These are phyloP conservation scores for roundworm (Caenorhabditis elegans) DNA, from an alignment of 1,140 invertebrate genomes.

Conservation along the genomic window DNA sequence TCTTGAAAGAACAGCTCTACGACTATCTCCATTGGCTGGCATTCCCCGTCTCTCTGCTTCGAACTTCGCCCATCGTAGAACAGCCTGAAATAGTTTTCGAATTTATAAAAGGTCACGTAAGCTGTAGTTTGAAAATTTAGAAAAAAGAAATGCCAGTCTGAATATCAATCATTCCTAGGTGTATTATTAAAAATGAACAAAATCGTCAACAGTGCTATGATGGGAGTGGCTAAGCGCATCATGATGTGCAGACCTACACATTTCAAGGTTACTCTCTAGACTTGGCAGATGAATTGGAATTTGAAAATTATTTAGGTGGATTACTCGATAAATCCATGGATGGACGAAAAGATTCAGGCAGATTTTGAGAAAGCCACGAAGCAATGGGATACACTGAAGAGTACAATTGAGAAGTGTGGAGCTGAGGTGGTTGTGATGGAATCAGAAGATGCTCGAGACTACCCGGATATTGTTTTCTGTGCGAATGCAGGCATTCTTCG, in stretches of 20 bases:
- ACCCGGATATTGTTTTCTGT: slow-evolving; percentile 63
- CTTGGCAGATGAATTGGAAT: neutral
- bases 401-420: neutral
- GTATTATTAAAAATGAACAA: slow-evolving; percentile 6
- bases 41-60: slow-evolving; percentile 76
- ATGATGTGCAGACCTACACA: slow-evolving; percentile 36
- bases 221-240: neutral
- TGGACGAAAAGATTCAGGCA: slow-evolving; percentile 55
- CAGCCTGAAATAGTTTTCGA: slow-evolving; percentile 45
- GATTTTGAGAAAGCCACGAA: slow-evolving; percentile 49
- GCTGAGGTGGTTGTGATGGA: slow-evolving; percentile 46
- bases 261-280: neutral
- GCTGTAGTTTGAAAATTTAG: no score
- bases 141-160: no score
- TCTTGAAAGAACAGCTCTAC: slow-evolving; percentile 74
- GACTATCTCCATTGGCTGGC: slow-evolving; percentile 75
- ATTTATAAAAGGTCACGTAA: neutral
- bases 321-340: slow-evolving; percentile 65
- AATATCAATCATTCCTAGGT: neutral
- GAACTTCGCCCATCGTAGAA: slow-evolving; percentile 77
- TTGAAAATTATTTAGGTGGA: slow-evolving; percentile 41
- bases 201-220: slow-evolving; percentile 5
- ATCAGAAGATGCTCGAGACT: slow-evolving; percentile 52
- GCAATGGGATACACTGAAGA: slow-evolving; percentile 60
- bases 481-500: slow-evolving; percentile 61